Conservation (phyloP, 1,140 invertebrate genomes). For the Leptinotarsa texana region DNA sequence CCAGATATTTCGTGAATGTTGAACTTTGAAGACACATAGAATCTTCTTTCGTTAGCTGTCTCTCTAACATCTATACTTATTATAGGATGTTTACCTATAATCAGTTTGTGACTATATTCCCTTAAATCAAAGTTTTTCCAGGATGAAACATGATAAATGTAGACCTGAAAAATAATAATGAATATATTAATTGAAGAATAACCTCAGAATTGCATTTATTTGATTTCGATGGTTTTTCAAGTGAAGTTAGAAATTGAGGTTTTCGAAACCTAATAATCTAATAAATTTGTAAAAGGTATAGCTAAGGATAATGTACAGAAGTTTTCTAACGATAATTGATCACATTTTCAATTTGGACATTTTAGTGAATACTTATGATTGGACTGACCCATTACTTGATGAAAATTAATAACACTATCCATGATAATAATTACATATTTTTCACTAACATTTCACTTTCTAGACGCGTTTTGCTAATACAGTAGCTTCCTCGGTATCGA, state of each 20-base stretch:
- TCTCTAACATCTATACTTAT: conserved; percentile 47
- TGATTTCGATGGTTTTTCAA: background rate
- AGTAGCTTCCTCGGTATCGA: too few relatives aligned
- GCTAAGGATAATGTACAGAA: too few relatives aligned
- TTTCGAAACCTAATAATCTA: background rate
- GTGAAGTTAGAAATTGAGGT: background rate
- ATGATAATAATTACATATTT: too few relatives aligned
- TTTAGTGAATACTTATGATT: too few relatives aligned
- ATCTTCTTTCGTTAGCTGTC: conserved; percentile 42
- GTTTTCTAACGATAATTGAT: too few relatives aligned
- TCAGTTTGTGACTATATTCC: conserved; percentile 44
- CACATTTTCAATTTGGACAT: too few relatives aligned
- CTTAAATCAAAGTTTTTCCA: conserved; percentile 50
- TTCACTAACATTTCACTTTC: too few relatives aligned
- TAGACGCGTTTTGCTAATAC: too few relatives aligned
- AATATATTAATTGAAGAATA: background rate
- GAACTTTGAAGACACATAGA: conserved; percentile 49
- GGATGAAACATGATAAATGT: conserved; percentile 46
- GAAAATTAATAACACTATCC: too few relatives aligned
- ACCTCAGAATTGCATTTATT: too few relatives aligned
- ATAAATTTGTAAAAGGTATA: too few relatives aligned
- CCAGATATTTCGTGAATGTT: conserved; percentile 47
- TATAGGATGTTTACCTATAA: conserved; percentile 49
- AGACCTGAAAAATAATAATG: conserved; percentile 43
- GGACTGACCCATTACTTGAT: too few relatives aligned